phyloP scores from a whole-genome alignment of 2,888 invertebrate species.

The Xestoiulus laeticollis region DNA sequence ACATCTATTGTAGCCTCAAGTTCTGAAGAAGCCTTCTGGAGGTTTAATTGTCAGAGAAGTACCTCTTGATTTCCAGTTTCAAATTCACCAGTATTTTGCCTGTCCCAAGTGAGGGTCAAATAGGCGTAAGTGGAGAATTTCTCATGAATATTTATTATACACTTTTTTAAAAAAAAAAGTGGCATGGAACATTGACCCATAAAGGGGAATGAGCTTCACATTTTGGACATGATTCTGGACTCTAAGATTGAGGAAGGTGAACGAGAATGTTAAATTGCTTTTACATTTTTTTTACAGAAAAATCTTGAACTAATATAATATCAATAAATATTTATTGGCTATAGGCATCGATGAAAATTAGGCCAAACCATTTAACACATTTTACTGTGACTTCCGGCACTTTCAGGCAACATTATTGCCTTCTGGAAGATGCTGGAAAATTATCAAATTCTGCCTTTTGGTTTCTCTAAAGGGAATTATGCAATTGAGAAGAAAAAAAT shows the following conservation, averaged over 20 bases:
- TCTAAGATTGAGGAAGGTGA: too few species aligned
- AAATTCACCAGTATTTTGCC: background rate
- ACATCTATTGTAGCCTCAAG: background rate
- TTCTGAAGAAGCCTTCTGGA: background rate
- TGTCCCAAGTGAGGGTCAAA: background rate
- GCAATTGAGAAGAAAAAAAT: too few species aligned
- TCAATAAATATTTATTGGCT: background rate
- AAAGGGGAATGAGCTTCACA: slow-evolving; percentile 10
- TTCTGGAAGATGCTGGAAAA: too few species aligned
- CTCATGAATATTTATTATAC: background rate
- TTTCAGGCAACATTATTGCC: too few species aligned
- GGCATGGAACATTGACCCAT: slow-evolving; percentile 3
- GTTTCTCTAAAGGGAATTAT: too few species aligned
- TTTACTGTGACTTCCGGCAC: background rate
- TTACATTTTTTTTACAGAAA: background rate
- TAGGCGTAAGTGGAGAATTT: background rate
- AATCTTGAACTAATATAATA: background rate
- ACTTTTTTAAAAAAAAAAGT: background rate
- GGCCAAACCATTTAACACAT: background rate
- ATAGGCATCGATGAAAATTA: background rate
- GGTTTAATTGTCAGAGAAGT: too few species aligned
- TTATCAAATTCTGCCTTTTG: too few species aligned
- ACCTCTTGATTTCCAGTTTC: background rate
- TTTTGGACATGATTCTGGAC: background rate
- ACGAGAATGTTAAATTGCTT: background rate